These are phyloP conservation scores for human DNA, from an alignment of 2,113 vertebrate species.

Conservation along the genomic window DNA sequence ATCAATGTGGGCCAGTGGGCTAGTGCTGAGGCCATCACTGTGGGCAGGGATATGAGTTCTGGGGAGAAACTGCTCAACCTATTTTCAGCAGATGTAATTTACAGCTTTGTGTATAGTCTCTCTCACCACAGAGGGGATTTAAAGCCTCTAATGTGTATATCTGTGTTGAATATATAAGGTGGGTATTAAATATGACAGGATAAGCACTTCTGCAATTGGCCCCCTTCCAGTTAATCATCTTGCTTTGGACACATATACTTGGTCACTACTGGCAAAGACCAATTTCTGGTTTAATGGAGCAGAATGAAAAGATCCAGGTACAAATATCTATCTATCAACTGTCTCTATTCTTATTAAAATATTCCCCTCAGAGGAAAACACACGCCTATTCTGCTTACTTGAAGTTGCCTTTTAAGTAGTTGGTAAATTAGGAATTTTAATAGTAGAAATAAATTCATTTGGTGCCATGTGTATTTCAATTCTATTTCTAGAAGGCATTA, in stretches of 20 bases:
- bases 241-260: constrained; percentile 49
- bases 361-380: constrained; percentile 18
- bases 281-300: constrained; percentile 75
- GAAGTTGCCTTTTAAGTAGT: constrained; percentile 58
- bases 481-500: not conserved
- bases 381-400: constrained; percentile 38
- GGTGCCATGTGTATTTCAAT: accelerated
- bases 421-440: constrained; percentile 14
- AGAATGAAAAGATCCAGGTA: constrained; percentile 74
- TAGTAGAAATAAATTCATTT: not conserved
- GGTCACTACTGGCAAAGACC: constrained; percentile 65
- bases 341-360: constrained; percentile 51
- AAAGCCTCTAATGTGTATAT: constrained; percentile 27
- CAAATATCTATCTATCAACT: constrained; percentile 57
- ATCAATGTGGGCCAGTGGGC: not conserved
- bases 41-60: not conserved
- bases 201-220: constrained; percentile 60
- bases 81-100: constrained; percentile 54
- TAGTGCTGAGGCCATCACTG: not conserved
- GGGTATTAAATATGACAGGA: constrained; percentile 60
- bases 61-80: not conserved
- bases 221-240: constrained; percentile 72
- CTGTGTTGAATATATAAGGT: not conserved
- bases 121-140: constrained; percentile 41
- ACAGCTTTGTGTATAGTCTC: not conserved